Percentiles rank a stretch among this genome's conserved stretches.
phyloP scores from a whole-genome alignment of 2,888 invertebrate species.

The Athalia circularis region DNA sequence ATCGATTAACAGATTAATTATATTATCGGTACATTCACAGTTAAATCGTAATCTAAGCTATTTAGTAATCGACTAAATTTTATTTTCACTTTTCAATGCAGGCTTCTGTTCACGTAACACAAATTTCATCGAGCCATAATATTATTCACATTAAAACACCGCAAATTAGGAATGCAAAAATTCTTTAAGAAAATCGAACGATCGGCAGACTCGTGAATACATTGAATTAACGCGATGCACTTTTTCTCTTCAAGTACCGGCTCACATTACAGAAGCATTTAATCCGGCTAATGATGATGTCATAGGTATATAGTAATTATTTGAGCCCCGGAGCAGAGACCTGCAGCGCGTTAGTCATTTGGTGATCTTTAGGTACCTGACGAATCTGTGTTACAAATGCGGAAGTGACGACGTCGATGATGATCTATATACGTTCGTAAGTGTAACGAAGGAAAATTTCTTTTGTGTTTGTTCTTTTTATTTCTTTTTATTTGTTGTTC shows the following conservation, averaged over 20 bases:
- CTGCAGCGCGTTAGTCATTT: slow-evolving; percentile 25
- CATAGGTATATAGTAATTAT: slow-evolving; percentile 32
- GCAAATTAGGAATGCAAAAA: slow-evolving; percentile 7
- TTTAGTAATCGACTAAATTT: not conserved
- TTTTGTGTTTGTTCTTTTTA: not conserved
- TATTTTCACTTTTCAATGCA: slow-evolving; percentile 6
- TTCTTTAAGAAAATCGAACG: not conserved
- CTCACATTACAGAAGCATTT: not conserved
- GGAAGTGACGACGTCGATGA: slow-evolving; percentile 55
- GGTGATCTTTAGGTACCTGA: slow-evolving; percentile 38
- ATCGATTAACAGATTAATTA: not conserved
- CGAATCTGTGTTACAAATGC: slow-evolving; percentile 57
- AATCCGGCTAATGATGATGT: slow-evolving; percentile 33
- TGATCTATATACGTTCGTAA: slow-evolving; percentile 8
- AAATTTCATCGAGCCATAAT: slow-evolving; percentile 2
- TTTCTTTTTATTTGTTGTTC: not conserved
- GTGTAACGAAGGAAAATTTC: slow-evolving; percentile 32
- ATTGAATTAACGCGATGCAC: slow-evolving; percentile 15
- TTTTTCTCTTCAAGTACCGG: slow-evolving; percentile 1
- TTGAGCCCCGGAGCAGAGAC: slow-evolving; percentile 4
- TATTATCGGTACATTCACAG: slow-evolving; percentile 19
- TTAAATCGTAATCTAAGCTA: slow-evolving; percentile 4
- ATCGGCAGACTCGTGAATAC: slow-evolving; percentile 13
- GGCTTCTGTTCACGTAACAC: not conserved
- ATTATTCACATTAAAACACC: not conserved